Evolutionary conservation across 2,888 invertebrate genomes (phyloP), one percentile per base, ranked within the genome.

Genomic region (Luperina nickerlii): DNA sequence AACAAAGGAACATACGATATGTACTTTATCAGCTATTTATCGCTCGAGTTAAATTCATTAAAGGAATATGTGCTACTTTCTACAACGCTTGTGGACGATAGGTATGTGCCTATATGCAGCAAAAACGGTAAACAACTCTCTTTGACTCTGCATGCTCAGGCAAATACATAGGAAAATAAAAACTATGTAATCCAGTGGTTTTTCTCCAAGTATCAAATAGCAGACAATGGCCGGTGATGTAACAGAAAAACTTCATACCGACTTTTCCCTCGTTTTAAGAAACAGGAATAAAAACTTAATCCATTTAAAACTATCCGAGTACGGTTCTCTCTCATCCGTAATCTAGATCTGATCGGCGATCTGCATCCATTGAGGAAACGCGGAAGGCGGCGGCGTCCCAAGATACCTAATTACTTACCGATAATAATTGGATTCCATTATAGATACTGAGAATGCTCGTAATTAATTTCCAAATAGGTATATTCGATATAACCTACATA

Each of bases 371-470:
- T 80, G 84, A 84, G 86, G 87, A 87, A 89, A 86, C 79, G 80
- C 76, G 88, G 81, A 74, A 80, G 82, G 82, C 87, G 86, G 84
- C 79, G 80, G 83, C 75, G 80, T 89, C 90, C 90, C 91, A 77
- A 87, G 87, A 86, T 84, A 90, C 89, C 90, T 91, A 91, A 91
- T 92, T 91, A 92, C 91, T 91, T 88, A 88, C 89, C 87, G 91
- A 88, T 90, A 87, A 90, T 92, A 90, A 91, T 92, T 92, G 91
- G 89, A 90, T 90, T 88, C 88, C 90, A n/a, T n/a, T n/a, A 32
- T n/a, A 18, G 0, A 20, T 27, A 18, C 15, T 51, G 13, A 62
- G 20, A 38, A 51, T 48, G n/a, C n/a, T 76, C 13, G n/a, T 76
- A 24, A 60, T 38, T 18, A 6, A 75, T 76, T n/a, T 60, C 9